These are phyloP conservation scores for Plodia interpunctella DNA, from an alignment of 1,140 invertebrate species.

Conservation along the genomic window DNA sequence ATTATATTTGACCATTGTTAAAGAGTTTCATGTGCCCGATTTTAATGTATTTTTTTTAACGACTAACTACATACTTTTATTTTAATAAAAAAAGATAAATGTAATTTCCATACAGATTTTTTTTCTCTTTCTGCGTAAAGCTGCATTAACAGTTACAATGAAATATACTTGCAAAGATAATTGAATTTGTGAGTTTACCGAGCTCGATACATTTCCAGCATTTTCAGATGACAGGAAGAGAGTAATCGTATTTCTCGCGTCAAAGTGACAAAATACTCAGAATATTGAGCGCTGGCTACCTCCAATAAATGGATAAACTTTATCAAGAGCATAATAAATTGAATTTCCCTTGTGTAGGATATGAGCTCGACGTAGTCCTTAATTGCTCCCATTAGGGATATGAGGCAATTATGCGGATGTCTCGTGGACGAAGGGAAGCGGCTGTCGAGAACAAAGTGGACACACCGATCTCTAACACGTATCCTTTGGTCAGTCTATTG, in stretches of 20 bases:
- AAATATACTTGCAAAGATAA: not conserved
- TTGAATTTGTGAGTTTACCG: not conserved
- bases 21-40: too few species aligned
- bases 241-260: conserved; percentile 6
- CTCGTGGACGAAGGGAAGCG: conserved; percentile 19
- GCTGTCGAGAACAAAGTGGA: conserved; percentile 4
- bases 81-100: too few species aligned
- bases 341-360: conserved; percentile 43
- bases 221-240: not conserved
- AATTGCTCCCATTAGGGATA: conserved; percentile 27
- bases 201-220: not conserved
- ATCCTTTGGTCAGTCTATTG: not conserved
- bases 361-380: conserved; percentile 25
- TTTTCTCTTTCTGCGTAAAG: too few species aligned
- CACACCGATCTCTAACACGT: conserved; percentile 5
- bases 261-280: conserved; percentile 11
- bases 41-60: too few species aligned
- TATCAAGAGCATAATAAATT: conserved; percentile 43
- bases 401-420: conserved; percentile 24
- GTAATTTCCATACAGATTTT: too few species aligned
- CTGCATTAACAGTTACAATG: too few species aligned
- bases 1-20: too few species aligned
- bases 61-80: too few species aligned
- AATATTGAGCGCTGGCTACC: conserved; percentile 15
- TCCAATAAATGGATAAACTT: conserved; percentile 35